Percentiles rank a stretch among this genome's conserved stretches.
phyloP scores from a whole-genome alignment of 2,888 invertebrate species.

The Apoderus coryli region DNA sequence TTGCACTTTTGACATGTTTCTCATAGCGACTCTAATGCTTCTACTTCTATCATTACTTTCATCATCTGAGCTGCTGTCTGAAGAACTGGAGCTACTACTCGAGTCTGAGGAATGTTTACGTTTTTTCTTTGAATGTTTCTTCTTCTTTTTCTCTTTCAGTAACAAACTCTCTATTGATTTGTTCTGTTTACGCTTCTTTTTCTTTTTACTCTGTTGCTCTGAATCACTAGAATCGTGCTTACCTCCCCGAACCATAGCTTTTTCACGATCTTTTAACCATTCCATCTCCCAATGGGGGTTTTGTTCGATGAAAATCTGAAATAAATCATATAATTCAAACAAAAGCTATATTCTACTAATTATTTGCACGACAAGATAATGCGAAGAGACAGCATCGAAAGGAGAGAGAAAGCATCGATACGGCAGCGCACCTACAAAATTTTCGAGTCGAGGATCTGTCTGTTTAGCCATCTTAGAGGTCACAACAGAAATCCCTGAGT shows the following conservation, averaged over 20 bases:
- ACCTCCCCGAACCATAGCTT: slow-evolving; percentile 26
- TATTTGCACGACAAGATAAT: too few species aligned
- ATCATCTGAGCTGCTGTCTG: slow-evolving; percentile 30
- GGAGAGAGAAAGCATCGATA: too few species aligned
- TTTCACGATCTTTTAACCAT: slow-evolving; percentile 66
- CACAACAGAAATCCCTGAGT: too few species aligned
- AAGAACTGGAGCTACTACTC: slow-evolving; percentile 33
- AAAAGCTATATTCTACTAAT: too few species aligned
- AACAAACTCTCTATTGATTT: slow-evolving; percentile 17
- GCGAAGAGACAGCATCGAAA: too few species aligned
- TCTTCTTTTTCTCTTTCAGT: slow-evolving; percentile 39
- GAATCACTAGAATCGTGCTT: slow-evolving; percentile 17
- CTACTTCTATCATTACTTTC: slow-evolving; percentile 36
- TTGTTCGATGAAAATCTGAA: slow-evolving; percentile 63
- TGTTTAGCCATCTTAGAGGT: too few species aligned
- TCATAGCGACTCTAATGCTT: slow-evolving; percentile 51
- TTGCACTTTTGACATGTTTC: slow-evolving; percentile 37
- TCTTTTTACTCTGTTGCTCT: slow-evolving; percentile 18
- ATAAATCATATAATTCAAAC: slow-evolving; percentile 8
- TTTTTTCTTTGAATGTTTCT: slow-evolving; percentile 31
- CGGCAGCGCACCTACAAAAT: too few species aligned
- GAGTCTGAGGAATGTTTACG: slow-evolving; percentile 30
- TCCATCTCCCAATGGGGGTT: slow-evolving; percentile 81
- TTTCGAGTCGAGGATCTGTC: neutral
- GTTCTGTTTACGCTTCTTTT: slow-evolving; percentile 21